Evolutionary conservation across 2,113 vertebrate species (phyloP).

Genomic region (Nannospalax galili): DNA sequence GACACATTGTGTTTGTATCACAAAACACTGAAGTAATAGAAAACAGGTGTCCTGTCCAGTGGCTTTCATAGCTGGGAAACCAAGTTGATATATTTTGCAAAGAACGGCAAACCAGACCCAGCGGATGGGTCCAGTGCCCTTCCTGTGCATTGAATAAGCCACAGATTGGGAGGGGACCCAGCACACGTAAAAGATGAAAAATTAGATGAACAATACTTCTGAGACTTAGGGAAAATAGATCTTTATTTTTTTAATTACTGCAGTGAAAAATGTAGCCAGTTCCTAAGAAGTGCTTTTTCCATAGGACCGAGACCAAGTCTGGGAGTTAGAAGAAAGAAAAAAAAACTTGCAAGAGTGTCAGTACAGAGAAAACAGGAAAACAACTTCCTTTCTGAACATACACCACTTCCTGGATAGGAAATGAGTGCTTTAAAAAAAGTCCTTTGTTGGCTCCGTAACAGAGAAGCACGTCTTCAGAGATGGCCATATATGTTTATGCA

Average conservation of each 20-base stretch:
- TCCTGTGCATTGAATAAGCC: conserved; percentile 48
- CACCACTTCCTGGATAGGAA: conserved; percentile 94
- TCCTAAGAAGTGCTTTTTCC: conserved; percentile 88
- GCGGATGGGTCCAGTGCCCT: conserved; percentile 31
- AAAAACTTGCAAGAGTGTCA: conserved; percentile 88
- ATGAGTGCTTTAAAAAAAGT: conserved; percentile 79
- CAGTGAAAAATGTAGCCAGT: conserved; percentile 86
- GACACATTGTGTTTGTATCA: conserved; percentile 64
- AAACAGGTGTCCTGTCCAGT: conserved; percentile 66
- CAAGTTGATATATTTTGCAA: conserved; percentile 66
- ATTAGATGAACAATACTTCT: conserved; percentile 75
- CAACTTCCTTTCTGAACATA: conserved; percentile 91
- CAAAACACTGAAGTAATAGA: conserved; percentile 73
- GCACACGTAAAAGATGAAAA: conserved; percentile 63
- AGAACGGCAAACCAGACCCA: conserved; percentile 60
- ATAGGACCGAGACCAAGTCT: conserved; percentile 85
- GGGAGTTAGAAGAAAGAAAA: conserved; percentile 70
- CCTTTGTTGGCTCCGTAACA: conserved; percentile 89
- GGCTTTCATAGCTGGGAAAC: conserved; percentile 69
- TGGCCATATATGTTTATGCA: conserved; percentile 86
- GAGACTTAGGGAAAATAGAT: conserved; percentile 81
- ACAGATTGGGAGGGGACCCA: neutral
- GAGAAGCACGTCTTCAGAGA: conserved; percentile 85
- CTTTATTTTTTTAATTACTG: conserved; percentile 70
- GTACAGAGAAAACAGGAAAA: conserved; percentile 96